Evolutionary conservation across 2,113 vertebrate genomes (phyloP).

Genomic region (Spermophilus dauricus): DNA sequence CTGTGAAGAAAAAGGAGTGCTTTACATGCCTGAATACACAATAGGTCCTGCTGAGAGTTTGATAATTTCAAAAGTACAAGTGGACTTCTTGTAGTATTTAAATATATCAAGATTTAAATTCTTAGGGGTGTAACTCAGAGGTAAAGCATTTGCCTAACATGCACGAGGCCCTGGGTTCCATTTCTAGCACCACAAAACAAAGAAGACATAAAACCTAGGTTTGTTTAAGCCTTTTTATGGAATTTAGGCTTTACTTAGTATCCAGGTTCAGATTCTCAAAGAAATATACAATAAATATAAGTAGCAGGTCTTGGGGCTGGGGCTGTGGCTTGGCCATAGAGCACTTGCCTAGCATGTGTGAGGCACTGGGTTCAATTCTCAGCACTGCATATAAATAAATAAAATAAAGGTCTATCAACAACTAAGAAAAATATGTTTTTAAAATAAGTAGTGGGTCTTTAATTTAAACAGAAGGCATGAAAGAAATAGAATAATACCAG

Average conservation of each 20-base stretch:
- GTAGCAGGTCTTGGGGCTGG: not conserved
- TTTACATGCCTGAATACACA: slow-evolving; percentile 27
- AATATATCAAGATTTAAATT: slow-evolving; percentile 1
- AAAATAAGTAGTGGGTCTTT: not conserved
- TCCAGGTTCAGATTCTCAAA: slow-evolving; percentile 54
- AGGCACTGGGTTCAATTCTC: too few species aligned
- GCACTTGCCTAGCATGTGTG: too few species aligned
- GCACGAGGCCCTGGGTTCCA: not conserved
- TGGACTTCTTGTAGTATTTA: slow-evolving; percentile 31
- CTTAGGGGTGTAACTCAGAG: not conserved
- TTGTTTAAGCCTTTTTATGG: slow-evolving; percentile 55
- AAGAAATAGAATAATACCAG: slow-evolving; percentile 33
- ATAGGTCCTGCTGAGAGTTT: slow-evolving; percentile 56
- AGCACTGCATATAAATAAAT: too few species aligned
- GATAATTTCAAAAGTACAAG: slow-evolving; percentile 29
- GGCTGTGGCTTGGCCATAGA: too few species aligned
- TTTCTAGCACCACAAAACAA: not conserved
- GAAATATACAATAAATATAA: slow-evolving; percentile 49
- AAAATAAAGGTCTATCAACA: too few species aligned
- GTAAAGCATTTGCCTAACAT: not conserved
- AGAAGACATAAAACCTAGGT: not conserved
- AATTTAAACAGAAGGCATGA: slow-evolving; percentile 26
- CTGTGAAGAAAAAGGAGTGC: slow-evolving; percentile 60
- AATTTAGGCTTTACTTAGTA: slow-evolving; percentile 15
- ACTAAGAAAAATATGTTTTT: too few species aligned